Evolutionary conservation across 2,797 vertebrate species (phyloP).

Genomic region (Rousettus madagascariensis): DNA sequence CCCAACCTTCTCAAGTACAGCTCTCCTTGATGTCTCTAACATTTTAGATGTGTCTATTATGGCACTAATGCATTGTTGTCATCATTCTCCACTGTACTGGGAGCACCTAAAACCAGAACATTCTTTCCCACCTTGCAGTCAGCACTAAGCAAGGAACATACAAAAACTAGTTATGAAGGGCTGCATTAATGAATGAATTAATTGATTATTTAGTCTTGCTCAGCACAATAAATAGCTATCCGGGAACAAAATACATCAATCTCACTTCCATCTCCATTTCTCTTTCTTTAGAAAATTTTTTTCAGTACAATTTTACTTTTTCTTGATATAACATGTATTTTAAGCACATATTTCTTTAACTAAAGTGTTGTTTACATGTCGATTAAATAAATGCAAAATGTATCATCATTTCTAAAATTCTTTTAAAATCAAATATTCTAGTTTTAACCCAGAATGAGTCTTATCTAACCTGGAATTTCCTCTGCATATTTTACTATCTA

Average conservation of each 20-base stretch:
- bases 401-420: background rate
- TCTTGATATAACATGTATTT: background rate
- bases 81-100: background rate
- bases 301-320: background rate
- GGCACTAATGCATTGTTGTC: background rate
- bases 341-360: background rate
- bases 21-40: background rate
- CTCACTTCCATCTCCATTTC: background rate
- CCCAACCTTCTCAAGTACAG: background rate
- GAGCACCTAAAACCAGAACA: background rate
- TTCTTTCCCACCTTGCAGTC: background rate
- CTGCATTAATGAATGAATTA: background rate
- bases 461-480: background rate
- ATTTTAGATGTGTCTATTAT: background rate
- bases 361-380: background rate
- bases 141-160: background rate
- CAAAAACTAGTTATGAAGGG: background rate
- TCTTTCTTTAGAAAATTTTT: background rate
- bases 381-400: background rate
- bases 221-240: background rate
- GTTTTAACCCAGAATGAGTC: background rate
- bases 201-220: background rate
- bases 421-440: background rate
- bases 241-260: background rate
- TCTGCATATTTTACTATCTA: constrained; percentile 21